Conservation (phyloP, 1,140 invertebrate species). For the Aphis gossypii region DNA sequence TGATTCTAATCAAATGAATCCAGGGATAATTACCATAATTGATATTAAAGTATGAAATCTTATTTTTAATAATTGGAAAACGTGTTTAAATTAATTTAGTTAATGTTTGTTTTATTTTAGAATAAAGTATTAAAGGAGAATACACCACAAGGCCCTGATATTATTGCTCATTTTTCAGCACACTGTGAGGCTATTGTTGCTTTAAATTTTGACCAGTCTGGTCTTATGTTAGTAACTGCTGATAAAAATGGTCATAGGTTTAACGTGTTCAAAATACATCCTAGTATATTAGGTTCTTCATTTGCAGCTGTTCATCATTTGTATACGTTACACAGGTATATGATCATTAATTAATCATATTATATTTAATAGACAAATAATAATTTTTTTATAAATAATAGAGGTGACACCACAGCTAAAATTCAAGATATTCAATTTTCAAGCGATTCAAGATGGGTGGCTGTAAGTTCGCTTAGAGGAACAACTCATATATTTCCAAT, state of each 20-base stretch:
- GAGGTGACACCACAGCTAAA: conserved; percentile 81
- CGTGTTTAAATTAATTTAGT: background rate
- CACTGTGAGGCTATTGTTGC: conserved; percentile 91
- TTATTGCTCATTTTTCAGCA: conserved; percentile 87
- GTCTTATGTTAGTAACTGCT: conserved; percentile 88
- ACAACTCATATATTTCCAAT: conserved; percentile 98
- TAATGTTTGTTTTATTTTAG: conserved; percentile 52
- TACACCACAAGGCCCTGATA: conserved; percentile 55
- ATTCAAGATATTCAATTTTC: conserved; percentile 89
- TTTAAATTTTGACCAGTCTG: conserved; percentile 90
- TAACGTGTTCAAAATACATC: conserved; percentile 92
- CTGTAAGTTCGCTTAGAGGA: conserved; percentile 91
- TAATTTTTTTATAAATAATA: conserved; percentile 21
- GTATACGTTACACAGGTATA: conserved; percentile 90
- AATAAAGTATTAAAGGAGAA: conserved; percentile 59
- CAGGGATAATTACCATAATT: conserved; percentile 87
- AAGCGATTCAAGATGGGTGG: conserved; percentile 92
- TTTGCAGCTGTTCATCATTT: conserved; percentile 94
- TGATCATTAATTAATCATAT: background rate
- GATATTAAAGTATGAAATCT: conserved; percentile 75
- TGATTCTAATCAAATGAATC: conserved; percentile 67
- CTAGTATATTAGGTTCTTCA: conserved; percentile 87
- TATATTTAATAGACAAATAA: background rate
- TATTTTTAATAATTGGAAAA: background rate
- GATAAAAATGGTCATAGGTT: conserved; percentile 95